A percentile compares a stretch with the other conserved stretches of the same genome.
phyloP scores from a whole-genome alignment of 2,888 invertebrate species.

The Lasioglossum malachurum region DNA sequence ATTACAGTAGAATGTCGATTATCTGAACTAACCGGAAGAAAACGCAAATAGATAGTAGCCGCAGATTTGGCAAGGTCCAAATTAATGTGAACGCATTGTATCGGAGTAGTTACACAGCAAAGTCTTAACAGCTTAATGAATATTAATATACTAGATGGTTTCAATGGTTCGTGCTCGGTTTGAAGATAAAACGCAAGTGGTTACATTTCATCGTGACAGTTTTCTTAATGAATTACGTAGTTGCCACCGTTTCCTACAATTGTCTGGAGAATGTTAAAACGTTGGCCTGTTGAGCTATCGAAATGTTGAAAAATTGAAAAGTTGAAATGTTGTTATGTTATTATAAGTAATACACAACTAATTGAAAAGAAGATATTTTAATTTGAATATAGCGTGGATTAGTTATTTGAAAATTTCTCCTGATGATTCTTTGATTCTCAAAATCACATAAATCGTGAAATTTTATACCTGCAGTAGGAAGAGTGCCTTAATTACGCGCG shows the following conservation, averaged over 20 bases:
- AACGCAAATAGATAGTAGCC: not conserved
- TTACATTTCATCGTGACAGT: not conserved
- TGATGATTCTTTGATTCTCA: no score
- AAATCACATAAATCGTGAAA: not conserved
- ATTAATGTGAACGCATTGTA: not conserved
- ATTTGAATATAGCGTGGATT: not conserved
- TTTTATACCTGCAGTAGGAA: not conserved
- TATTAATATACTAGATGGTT: not conserved
- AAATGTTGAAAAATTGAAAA: no score
- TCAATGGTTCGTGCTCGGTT: not conserved
- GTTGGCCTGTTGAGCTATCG: not conserved
- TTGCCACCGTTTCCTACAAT: not conserved
- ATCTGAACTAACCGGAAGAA: not conserved
- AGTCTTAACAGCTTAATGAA: not conserved
- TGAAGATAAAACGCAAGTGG: not conserved
- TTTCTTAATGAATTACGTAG: not conserved
- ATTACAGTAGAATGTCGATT: not conserved
- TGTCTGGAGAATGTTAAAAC: not conserved
- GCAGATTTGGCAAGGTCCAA: not conserved
- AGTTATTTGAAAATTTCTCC: not conserved
- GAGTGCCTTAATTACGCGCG: not conserved
- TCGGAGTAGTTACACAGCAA: not conserved
- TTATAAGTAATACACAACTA: no score
- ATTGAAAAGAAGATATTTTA: not conserved
- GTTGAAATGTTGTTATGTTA: no score